phyloP scores from a whole-genome alignment of 2,797 vertebrate species.

The Fundulus diaphanus region DNA sequence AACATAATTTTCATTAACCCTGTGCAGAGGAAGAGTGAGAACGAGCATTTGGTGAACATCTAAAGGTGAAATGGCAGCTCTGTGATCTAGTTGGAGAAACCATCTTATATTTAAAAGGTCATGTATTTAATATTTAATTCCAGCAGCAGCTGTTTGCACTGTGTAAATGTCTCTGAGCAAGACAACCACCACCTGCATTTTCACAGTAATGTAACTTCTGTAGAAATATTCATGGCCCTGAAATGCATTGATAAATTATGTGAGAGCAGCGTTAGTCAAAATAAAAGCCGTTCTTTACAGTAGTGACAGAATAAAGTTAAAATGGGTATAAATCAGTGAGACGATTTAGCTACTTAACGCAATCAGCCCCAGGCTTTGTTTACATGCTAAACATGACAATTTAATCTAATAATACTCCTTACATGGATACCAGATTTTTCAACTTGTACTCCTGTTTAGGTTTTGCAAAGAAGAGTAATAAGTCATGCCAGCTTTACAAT shows the following conservation, averaged over 20 bases:
- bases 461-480: background rate
- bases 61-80: constrained; percentile 12
- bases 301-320: background rate
- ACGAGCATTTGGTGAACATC: background rate
- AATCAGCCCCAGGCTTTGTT: background rate
- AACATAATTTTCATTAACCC: background rate
- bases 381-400: background rate
- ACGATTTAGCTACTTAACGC: background rate
- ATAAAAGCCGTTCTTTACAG: background rate
- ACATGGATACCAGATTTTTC: background rate
- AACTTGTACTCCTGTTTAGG: background rate
- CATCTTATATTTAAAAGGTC: constrained; percentile 52
- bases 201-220: background rate
- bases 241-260: background rate
- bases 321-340: background rate
- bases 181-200: constrained; percentile 31
- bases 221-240: background rate
- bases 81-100: constrained; percentile 13
- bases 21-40: background rate
- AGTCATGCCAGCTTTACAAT: background rate
- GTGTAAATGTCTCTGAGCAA: constrained; percentile 23
- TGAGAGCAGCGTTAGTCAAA: background rate
- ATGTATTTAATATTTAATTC: constrained; percentile 64
- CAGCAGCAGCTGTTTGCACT: constrained; percentile 40
- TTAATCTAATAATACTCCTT: background rate